These are phyloP conservation scores for Drosophila trapezifrons DNA, from an alignment of 1,140 invertebrate genomes.

Conservation along the genomic window DNA sequence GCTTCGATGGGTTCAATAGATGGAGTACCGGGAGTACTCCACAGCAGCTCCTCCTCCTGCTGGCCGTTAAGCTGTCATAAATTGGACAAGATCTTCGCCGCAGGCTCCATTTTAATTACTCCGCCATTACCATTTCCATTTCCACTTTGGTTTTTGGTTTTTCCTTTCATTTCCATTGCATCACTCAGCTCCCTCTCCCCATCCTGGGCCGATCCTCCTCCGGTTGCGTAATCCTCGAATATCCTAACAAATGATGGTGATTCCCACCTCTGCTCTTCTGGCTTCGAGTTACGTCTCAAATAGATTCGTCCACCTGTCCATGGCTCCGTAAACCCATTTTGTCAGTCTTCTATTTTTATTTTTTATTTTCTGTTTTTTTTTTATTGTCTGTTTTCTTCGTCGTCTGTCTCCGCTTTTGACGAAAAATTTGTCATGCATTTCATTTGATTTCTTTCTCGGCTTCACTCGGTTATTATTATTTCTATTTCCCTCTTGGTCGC, in stretches of 20 bases:
- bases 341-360: background rate
- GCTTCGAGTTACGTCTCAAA: constrained; percentile 10
- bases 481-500: constrained; percentile 10
- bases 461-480: constrained; percentile 4
- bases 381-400: constrained; percentile 11
- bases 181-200: constrained; percentile 2
- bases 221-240: constrained; percentile 29
- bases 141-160: background rate
- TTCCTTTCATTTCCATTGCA: constrained; percentile 12
- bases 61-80: constrained; percentile 6
- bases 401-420: constrained; percentile 3
- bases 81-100: constrained; percentile 22
- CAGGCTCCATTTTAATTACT: constrained; percentile 21
- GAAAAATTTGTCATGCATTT: constrained; percentile 56
- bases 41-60: background rate
- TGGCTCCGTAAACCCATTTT: constrained; percentile 1
- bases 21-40: background rate
- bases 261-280: constrained; percentile 17
- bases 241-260: constrained; percentile 32
- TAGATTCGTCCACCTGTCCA: constrained; percentile 10
- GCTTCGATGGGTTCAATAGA: constrained; percentile 38
- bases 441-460: constrained; percentile 49
- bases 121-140: constrained; percentile 4
- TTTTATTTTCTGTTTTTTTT: too few species aligned
- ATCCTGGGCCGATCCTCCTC: constrained; percentile 11